phyloP scores from a whole-genome alignment of 92 coral and sea anemone genomes.

The Porites cylindrica region DNA sequence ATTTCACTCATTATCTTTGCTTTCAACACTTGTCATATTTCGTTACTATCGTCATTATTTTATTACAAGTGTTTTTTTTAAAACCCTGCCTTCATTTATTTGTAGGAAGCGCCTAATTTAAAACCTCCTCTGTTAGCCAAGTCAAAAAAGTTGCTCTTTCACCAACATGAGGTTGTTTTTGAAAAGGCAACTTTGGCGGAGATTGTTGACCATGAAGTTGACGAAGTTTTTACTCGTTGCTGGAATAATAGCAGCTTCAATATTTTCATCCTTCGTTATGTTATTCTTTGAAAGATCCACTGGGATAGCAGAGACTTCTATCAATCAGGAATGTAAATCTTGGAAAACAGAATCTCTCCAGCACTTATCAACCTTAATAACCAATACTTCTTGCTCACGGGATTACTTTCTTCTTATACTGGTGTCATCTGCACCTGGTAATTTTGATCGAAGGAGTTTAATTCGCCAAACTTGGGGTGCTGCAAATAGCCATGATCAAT shows the following conservation, averaged over 20 bases:
- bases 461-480: conserved; percentile 30
- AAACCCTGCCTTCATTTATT: too few relatives aligned
- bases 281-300: neutral
- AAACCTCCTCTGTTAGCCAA: too few relatives aligned
- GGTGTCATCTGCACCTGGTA: conserved; percentile 20
- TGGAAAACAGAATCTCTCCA: neutral
- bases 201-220: neutral
- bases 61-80: too few relatives aligned
- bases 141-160: too few relatives aligned
- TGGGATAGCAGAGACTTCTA: neutral
- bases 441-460: conserved; percentile 3
- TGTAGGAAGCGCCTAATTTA: too few relatives aligned
- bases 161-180: too few relatives aligned
- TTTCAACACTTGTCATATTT: too few relatives aligned
- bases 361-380: conserved; percentile 16
- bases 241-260: neutral
- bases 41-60: too few relatives aligned
- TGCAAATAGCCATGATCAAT: neutral
- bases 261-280: neutral
- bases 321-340: conserved; percentile 6
- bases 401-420: conserved; percentile 17
- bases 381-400: neutral
- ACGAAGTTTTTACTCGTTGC: neutral
- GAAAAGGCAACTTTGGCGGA: too few relatives aligned
- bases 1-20: too few relatives aligned